These are phyloP conservation scores for Anhinga anhinga DNA, from an alignment of 2,113 vertebrate genomes.

Conservation along the genomic window DNA sequence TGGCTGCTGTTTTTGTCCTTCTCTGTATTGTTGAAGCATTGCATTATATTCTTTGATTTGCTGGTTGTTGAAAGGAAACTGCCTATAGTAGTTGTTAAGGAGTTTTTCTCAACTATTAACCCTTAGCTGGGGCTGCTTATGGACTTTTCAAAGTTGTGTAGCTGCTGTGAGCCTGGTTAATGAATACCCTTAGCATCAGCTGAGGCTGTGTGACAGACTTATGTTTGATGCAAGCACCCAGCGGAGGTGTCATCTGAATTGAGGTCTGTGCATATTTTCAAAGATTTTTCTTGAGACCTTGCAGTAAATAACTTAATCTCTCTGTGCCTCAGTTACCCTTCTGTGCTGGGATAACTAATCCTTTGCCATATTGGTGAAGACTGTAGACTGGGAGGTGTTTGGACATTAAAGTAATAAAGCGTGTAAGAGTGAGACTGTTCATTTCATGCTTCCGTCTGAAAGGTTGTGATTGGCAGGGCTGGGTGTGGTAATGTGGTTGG, in stretches of 20 bases:
- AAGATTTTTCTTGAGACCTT: not conserved
- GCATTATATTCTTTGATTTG: not conserved
- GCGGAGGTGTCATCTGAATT: not conserved
- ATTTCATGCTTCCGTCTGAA: not conserved
- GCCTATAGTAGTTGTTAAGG: not conserved
- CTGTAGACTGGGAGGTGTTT: not conserved
- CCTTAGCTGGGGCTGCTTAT: not conserved
- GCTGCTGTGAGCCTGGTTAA: not conserved
- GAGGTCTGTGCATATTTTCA: not conserved
- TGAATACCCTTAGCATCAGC: not conserved
- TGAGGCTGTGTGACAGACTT: not conserved
- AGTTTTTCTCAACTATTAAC: not conserved
- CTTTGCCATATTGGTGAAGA: not conserved
- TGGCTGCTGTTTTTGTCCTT: not conserved
- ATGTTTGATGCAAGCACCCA: not conserved
- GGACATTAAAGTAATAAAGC: not conserved
- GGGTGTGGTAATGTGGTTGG: not conserved
- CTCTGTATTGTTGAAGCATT: not conserved
- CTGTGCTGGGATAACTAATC: not conserved
- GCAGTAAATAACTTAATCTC: not conserved
- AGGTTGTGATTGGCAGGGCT: not conserved
- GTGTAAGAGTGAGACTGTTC: not conserved
- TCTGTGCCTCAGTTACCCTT: not conserved
- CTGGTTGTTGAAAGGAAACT: not conserved
- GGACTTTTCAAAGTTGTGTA: not conserved